phyloP scores from a whole-genome alignment of 2,113 vertebrate species.

The Phalacrocorax pelagicus region DNA sequence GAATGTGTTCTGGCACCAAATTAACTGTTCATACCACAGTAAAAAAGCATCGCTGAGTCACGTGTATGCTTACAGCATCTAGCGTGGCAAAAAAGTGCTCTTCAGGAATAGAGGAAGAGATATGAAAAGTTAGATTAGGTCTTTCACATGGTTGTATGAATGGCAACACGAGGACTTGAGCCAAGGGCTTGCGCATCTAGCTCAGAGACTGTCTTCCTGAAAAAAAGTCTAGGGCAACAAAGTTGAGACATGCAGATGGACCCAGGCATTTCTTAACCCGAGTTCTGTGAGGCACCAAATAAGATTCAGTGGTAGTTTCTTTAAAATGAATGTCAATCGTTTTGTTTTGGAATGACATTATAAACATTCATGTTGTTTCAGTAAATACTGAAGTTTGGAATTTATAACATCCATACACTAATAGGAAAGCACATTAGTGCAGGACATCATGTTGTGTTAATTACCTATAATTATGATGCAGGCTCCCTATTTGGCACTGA shows the following conservation, averaged over 20 bases:
- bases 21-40: not conserved
- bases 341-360: not conserved
- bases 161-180: not conserved
- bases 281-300: not conserved
- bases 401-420: slow-evolving; percentile 64
- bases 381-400: slow-evolving; percentile 66
- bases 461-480: slow-evolving; percentile 87
- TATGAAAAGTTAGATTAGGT: not conserved
- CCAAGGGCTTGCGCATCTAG: not conserved
- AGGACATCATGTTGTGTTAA: slow-evolving; percentile 77
- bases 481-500: slow-evolving; percentile 74
- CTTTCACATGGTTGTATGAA: not conserved
- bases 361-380: not conserved
- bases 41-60: not conserved
- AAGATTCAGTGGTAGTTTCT: not conserved
- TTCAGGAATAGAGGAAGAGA: accelerated
- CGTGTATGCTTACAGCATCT: not conserved
- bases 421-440: slow-evolving; percentile 66
- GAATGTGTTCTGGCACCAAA: not conserved
- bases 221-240: not conserved
- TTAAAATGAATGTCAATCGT: not conserved
- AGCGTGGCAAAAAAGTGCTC: not conserved
- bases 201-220: not conserved
- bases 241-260: not conserved
- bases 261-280: not conserved